Conservation (phyloP, 2,888 invertebrate species). For the Eremobia ochroleuca region DNA sequence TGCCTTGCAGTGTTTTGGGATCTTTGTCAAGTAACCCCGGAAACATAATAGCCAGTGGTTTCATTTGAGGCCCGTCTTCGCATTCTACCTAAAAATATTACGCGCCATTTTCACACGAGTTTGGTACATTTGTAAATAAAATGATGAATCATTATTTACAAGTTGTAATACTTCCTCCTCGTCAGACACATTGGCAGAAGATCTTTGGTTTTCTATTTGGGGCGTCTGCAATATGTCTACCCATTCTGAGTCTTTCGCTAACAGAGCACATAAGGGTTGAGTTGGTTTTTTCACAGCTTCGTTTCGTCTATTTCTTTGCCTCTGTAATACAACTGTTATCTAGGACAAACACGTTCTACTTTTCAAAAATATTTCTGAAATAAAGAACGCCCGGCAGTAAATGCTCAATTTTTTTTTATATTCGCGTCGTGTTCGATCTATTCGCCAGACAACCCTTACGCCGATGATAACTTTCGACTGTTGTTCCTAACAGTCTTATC, state of each 20-base stretch:
- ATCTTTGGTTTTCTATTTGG: slow-evolving; percentile 58
- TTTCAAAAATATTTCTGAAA: slow-evolving; percentile 1
- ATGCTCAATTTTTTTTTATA: background rate
- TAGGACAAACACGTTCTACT: background rate
- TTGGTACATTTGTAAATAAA: background rate
- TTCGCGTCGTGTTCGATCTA: background rate
- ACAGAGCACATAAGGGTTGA: slow-evolving; percentile 78
- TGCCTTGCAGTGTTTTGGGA: slow-evolving; percentile 81
- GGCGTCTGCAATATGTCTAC: slow-evolving; percentile 80
- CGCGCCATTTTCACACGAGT: background rate
- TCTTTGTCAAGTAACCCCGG: slow-evolving; percentile 83
- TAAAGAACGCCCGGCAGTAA: background rate
- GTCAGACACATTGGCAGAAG: slow-evolving; percentile 69
- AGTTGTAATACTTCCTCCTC: slow-evolving; percentile 84
- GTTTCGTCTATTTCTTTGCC: slow-evolving; percentile 63
- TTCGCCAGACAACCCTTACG: background rate
- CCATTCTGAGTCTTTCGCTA: slow-evolving; percentile 90
- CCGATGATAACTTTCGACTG: too few relatives aligned
- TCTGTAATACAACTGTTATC: slow-evolving; percentile 61
- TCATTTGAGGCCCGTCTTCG: slow-evolving; percentile 81
- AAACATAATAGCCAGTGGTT: slow-evolving; percentile 85
- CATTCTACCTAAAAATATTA: slow-evolving; percentile 78
- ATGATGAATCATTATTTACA: slow-evolving; percentile 72
- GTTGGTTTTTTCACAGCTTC: slow-evolving; percentile 56
- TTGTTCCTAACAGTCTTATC: background rate